Percentiles rank a stretch among this genome's conserved stretches.
Evolutionary conservation across 2,113 vertebrate species (phyloP).

Genomic region (Oceanodroma tethys): DNA sequence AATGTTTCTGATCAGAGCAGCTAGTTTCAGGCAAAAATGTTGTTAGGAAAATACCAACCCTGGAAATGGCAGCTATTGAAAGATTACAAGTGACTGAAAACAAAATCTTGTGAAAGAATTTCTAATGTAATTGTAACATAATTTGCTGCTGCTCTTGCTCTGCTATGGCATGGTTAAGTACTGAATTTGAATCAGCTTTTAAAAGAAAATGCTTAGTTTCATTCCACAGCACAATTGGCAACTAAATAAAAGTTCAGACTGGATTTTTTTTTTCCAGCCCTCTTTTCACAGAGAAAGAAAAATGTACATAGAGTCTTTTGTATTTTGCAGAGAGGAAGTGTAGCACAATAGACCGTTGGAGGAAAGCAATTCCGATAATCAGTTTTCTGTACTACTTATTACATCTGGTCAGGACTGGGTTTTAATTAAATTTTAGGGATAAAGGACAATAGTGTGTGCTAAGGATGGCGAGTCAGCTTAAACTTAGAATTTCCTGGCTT

Average conservation of each 20-base stretch:
- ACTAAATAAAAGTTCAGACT: slow-evolving; percentile 58
- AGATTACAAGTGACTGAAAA: slow-evolving; percentile 37
- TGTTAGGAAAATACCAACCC: not conserved
- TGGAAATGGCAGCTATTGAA: not conserved
- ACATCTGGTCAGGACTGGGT: slow-evolving; percentile 62
- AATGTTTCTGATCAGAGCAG: not conserved
- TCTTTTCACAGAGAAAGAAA: slow-evolving; percentile 58
- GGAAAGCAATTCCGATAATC: slow-evolving; percentile 71
- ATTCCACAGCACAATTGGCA: slow-evolving; percentile 29
- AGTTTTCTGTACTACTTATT: slow-evolving; percentile 73
- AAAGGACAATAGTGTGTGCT: slow-evolving; percentile 69
- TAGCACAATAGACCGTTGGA: slow-evolving; percentile 49
- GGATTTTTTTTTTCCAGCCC: not conserved
- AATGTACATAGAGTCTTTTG: slow-evolving; percentile 63
- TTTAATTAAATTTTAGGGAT: slow-evolving; percentile 80
- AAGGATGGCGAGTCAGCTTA: slow-evolving; percentile 66
- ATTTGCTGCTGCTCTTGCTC: slow-evolving; percentile 35
- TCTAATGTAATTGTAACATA: slow-evolving; percentile 42
- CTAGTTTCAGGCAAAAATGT: not conserved
- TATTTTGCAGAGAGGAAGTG: slow-evolving; percentile 64
- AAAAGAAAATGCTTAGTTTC: slow-evolving; percentile 45
- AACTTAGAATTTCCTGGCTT: slow-evolving; percentile 72
- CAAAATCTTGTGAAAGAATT: slow-evolving; percentile 32
- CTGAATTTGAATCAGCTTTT: slow-evolving; percentile 47
- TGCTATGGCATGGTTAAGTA: slow-evolving; percentile 6